Conservation (phyloP, 2,797 vertebrate genomes). For the Enteromius anoplus region DNA sequence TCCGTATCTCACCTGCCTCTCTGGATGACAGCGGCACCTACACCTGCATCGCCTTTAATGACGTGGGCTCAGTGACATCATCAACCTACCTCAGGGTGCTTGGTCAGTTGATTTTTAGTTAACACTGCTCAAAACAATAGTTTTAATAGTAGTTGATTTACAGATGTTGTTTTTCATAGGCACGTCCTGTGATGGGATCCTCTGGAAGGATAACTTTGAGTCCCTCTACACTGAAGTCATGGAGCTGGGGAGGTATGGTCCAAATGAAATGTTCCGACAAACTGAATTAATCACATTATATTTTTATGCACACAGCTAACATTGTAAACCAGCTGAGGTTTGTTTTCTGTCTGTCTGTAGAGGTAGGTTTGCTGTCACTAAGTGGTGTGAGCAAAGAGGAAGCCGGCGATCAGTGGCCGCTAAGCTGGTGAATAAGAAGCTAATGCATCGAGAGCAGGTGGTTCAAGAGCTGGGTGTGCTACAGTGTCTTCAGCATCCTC, state of each 20-base stretch:
- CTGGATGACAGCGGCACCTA: slow-evolving; percentile 93
- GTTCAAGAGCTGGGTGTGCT: slow-evolving; percentile 91
- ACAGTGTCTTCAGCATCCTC: slow-evolving; percentile 91
- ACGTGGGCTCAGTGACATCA: slow-evolving; percentile 87
- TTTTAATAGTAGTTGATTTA: not conserved
- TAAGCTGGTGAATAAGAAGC: slow-evolving; percentile 96
- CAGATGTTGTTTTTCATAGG: slow-evolving; percentile 69
- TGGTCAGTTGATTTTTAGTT: slow-evolving; percentile 74
- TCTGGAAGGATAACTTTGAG: slow-evolving; percentile 97
- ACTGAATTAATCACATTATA: not conserved
- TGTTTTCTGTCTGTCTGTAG: slow-evolving; percentile 65
- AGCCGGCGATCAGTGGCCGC: slow-evolving; percentile 89
- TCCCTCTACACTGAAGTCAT: slow-evolving; percentile 90
- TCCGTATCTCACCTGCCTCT: slow-evolving; percentile 85
- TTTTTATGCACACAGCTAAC: not conserved
- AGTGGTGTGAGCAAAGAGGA: slow-evolving; percentile 91
- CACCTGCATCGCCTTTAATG: slow-evolving; percentile 90
- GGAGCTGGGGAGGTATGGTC: slow-evolving; percentile 90
- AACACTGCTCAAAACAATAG: not conserved
- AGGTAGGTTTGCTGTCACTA: slow-evolving; percentile 96
- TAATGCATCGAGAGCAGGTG: slow-evolving; percentile 95
- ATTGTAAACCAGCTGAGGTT: not conserved
- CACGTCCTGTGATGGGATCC: slow-evolving; percentile 87
- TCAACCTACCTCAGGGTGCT: slow-evolving; percentile 90
- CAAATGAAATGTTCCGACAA: not conserved